Conservation (phyloP, 2,888 invertebrate species). For the Lepas anatifera region DNA sequence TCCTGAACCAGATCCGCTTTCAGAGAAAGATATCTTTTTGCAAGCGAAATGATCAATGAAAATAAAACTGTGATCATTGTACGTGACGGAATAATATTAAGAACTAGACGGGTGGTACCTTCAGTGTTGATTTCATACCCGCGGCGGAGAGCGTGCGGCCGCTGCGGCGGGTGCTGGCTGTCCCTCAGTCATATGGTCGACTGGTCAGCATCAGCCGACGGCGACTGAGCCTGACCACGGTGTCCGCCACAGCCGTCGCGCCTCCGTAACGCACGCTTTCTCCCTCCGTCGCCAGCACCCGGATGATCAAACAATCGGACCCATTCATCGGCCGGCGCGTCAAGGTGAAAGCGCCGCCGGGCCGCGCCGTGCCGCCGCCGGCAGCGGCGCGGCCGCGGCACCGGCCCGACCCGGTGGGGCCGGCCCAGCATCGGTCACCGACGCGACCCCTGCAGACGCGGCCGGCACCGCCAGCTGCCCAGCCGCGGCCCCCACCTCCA, state of each 20-base stretch:
- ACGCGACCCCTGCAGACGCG: background rate
- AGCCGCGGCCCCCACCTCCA: background rate
- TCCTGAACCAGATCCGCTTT: too few relatives aligned
- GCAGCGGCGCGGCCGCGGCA: background rate
- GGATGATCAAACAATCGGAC: slow-evolving; percentile 5
- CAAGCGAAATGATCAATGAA: too few relatives aligned
- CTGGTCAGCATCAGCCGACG: too few relatives aligned
- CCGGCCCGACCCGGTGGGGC: background rate
- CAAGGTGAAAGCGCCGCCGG: background rate
- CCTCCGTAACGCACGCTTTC: background rate
- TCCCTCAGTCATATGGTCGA: too few relatives aligned
- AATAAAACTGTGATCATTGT: too few relatives aligned
- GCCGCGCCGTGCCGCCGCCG: background rate
- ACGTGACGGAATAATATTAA: too few relatives aligned
- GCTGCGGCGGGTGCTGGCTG: background rate
- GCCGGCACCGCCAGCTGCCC: background rate
- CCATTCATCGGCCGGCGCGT: background rate
- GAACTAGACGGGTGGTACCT: too few relatives aligned
- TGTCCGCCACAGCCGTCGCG: too few relatives aligned
- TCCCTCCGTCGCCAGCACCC: background rate
- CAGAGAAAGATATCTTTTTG: too few relatives aligned
- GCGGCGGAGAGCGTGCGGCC: too few relatives aligned
- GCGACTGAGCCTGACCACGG: too few relatives aligned
- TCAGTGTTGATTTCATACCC: too few relatives aligned
- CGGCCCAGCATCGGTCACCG: background rate